Evolutionary conservation across 2,888 invertebrate species (phyloP).

Genomic region (Oscheius sp.): DNA sequence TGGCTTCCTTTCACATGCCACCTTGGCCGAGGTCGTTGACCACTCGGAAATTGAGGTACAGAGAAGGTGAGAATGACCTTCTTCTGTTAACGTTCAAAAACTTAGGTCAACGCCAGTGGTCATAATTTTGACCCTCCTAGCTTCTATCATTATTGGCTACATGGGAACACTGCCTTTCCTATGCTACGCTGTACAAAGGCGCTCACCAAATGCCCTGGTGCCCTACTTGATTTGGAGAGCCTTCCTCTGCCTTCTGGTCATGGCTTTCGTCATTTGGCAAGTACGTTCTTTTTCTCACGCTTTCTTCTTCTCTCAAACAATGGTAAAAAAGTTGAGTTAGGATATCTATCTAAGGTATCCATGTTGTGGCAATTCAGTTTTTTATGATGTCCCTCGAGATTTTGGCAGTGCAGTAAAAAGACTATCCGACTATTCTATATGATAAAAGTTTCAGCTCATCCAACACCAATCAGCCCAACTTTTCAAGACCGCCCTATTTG

Average conservation of each 20-base stretch:
- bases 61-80: slow-evolving; percentile 9
- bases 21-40: slow-evolving; percentile 37
- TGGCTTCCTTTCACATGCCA: slow-evolving; percentile 36
- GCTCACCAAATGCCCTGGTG: slow-evolving; percentile 23
- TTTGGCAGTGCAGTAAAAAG: too few relatives aligned
- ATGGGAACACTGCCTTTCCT: slow-evolving; percentile 25
- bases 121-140: slow-evolving; percentile 36
- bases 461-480: slow-evolving; percentile 5
- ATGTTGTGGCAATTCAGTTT: too few relatives aligned
- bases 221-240: slow-evolving; percentile 37
- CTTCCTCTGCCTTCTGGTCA: slow-evolving; percentile 27
- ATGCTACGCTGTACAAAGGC: slow-evolving; percentile 34
- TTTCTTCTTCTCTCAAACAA: too few relatives aligned
- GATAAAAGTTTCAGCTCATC: slow-evolving; percentile 16
- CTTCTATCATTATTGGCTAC: slow-evolving; percentile 26
- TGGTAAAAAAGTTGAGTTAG: background rate
- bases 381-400: too few relatives aligned
- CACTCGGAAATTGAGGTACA: slow-evolving; percentile 32
- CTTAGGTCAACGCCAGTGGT: slow-evolving; percentile 26
- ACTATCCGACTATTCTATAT: background rate
- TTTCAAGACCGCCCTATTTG: slow-evolving; percentile 21
- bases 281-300: background rate
- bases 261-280: slow-evolving; percentile 35
- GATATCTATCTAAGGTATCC: background rate
- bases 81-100: background rate